phyloP scores from a whole-genome alignment of 1,140 invertebrate species.

The Acromyrmex echinatior region DNA sequence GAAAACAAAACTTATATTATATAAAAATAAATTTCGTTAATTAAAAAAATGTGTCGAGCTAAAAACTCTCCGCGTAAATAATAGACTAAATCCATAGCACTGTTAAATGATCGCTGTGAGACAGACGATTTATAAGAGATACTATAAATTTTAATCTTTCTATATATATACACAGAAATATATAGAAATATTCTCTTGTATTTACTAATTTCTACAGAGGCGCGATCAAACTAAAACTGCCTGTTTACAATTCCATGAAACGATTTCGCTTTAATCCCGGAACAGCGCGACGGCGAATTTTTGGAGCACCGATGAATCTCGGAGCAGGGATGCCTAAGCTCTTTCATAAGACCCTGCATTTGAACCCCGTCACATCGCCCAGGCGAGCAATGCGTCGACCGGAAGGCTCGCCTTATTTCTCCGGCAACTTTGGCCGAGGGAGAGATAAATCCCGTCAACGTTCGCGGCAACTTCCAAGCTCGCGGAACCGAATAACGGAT shows the following conservation, averaged over 20 bases:
- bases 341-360: slow-evolving; percentile 59
- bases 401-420: slow-evolving; percentile 58
- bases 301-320: slow-evolving; percentile 36
- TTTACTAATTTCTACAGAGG: neutral
- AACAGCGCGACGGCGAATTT: slow-evolving; percentile 5
- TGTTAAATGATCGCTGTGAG: too few species aligned
- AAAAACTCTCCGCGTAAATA: too few species aligned
- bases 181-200: neutral
- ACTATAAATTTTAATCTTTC: too few species aligned
- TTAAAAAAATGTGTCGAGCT: too few species aligned
- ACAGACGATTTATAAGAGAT: too few species aligned
- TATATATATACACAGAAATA: too few species aligned
- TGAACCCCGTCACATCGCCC: slow-evolving; percentile 46
- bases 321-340: slow-evolving; percentile 42
- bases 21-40: too few species aligned
- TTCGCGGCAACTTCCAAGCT: slow-evolving; percentile 50
- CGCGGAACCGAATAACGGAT: slow-evolving; percentile 59
- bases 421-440: slow-evolving; percentile 31
- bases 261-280: slow-evolving; percentile 45
- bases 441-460: slow-evolving; percentile 62
- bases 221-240: neutral
- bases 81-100: too few species aligned
- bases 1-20: too few species aligned
- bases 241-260: slow-evolving; percentile 19
- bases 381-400: slow-evolving; percentile 39